Evolutionary conservation across 2,888 invertebrate genomes (phyloP), one percentile per base, ranked within the genome.

Genomic region (Alloplasta piceator): DNA sequence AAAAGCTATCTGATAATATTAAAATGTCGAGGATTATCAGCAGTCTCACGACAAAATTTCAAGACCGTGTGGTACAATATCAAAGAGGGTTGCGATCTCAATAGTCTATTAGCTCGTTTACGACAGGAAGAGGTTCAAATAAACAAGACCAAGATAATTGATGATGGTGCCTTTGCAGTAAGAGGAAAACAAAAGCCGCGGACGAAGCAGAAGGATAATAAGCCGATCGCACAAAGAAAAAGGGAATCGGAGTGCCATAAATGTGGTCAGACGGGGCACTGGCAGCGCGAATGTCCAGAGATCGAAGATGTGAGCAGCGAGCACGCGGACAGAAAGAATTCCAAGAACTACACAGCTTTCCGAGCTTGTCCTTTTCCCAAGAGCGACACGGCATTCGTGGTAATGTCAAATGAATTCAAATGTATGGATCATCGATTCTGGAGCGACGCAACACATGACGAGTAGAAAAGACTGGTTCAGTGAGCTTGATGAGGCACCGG

Each of bases 1-100:
- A 81, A 7, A 63, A 63, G n/a, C n/a, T 81, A 58, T 72, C 77
- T 4, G 81, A 73, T 6, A 82, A 82, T 61, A 82, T 82, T 7
- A 78, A 82, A 26, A 86, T 6, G 81, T 90, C 6, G 75, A 83
- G 6, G 85, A 90, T 16, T 86, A 89, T 72, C 76, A 84, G 77
- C 55, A 72, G 73, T 50, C 50, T 72, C 41, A 63, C 77, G 4
- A 0, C 56, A 9, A 39, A 26, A 1, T 68, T 74, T 79, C 16
- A 78, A 78, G 46, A 82, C 71, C 6, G 78, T 82, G 1, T 78
- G 78, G 81, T 82, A 78, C 6, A 74, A 74, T 9, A 80, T 80
- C 9, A 56, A 41, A 66, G 73, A 82, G 64, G 81, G 74, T 1
- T 56, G 81, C 6, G 74, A 74, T 36, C 56, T 78, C 4, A 82